Evolutionary conservation across 2,113 vertebrate genomes (phyloP), one percentile per base, ranked within the genome.

Genomic region (Pundamilia nyererei): DNA sequence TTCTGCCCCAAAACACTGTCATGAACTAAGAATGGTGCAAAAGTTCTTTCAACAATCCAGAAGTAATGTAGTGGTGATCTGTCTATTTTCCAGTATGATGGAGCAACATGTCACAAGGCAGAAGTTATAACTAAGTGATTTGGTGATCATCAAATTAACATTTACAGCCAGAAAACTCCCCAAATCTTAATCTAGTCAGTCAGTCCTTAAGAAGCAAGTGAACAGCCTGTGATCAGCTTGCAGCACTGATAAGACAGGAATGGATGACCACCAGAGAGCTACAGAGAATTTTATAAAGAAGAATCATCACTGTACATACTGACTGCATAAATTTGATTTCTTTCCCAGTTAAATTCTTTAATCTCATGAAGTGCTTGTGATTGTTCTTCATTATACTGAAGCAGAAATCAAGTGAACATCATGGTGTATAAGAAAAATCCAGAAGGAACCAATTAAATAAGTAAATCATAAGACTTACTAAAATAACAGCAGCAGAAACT

Each of bases 221-320:
- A 29, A 17, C 13, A 72, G 40, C 21, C 0, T 72, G 68, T 3
- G 12, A 72, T 17, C 0, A 1, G 14, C 40, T 26, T 72, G 38
- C 40, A 72, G 8, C 68, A 72, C 40, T 72, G 40, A 47, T 26
- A 45, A 17, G 9, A 24, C 68, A 42, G 5, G n/a, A 26, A 70
- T 42, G 38, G n/a, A 70, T 70, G n/a, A 40, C 5, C 13, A 70
- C 19, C 65, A 70, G 35, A 4, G 19, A 38, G 68, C 5, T 15
- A 45, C 5, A 72, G 38, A 72, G 21, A 17, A 45, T 10, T 72
- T 42, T 15, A 60, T 60, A 1, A 45, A 72, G 68, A 72, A 17
- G n/a, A 24, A 26, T 10, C 38, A 26, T 72, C 13, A 45, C 68
- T 17, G 38, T 45, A 72, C 40, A 26, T 15, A 45, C 0, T 68